Conservation (phyloP, 2,888 invertebrate genomes). For the Napeogenes sylphis region DNA sequence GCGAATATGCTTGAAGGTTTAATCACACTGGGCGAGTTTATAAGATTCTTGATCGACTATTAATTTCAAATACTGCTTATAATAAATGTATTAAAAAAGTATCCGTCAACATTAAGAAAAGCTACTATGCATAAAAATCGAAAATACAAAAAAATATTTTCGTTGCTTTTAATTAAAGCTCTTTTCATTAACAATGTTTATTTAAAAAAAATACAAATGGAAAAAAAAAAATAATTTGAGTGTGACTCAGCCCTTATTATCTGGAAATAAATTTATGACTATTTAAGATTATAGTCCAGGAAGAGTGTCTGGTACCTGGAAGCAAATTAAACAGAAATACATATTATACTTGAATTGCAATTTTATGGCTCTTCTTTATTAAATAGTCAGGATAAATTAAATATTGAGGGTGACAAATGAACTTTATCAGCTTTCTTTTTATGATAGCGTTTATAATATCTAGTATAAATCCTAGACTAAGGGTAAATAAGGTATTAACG, state of each 20-base stretch:
- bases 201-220: not conserved
- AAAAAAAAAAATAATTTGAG: not conserved
- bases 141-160: no score
- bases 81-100: no score
- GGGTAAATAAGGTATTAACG: no score
- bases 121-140: no score
- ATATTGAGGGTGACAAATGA: no score
- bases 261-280: constrained; percentile 66
- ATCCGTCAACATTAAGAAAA: no score
- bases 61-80: not conserved
- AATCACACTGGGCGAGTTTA: not conserved
- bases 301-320: constrained; percentile 37
- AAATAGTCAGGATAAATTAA: not conserved
- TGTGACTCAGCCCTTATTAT: constrained; percentile 34
- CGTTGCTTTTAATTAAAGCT: not conserved
- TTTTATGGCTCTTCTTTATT: not conserved
- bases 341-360: not conserved
- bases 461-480: no score
- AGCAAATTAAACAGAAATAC: constrained; percentile 10
- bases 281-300: constrained; percentile 60
- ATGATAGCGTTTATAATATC: no score
- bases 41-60: not conserved
- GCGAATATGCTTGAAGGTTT: constrained; percentile 32
- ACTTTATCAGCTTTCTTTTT: no score
- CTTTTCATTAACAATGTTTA: not conserved